Evolutionary conservation across 2,888 invertebrate genomes (phyloP), one percentile per base, ranked within the genome.

Genomic region (Ochropacha duplaris): DNA sequence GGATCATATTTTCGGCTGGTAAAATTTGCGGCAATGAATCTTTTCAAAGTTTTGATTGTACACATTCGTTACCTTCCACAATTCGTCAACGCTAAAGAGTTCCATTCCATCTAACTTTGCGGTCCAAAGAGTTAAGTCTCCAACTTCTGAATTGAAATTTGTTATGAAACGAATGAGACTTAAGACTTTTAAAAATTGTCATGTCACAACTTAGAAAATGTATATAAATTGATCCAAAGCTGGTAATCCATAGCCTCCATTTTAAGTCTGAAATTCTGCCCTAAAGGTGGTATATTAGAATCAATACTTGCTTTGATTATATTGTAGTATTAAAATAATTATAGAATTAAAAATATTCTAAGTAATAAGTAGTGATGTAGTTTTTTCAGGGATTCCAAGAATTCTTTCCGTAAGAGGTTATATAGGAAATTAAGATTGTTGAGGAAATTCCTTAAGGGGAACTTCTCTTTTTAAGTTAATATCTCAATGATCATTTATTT

Each of bases 1-100:
- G 79, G 79, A 84, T 84, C 83, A 86, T 87, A 86, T 86, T 87
- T 89, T 86, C 80, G 78, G 75, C 59, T 68, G 60, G 75, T 74
- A 74, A 83, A 85, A 86, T 86, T 86, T 83, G 80, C 74, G 81
- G 86, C 86, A 83, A 88, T 90, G 86, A 89, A 89, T 89, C 88
- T 90, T 82, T 83, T 73, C 83, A 76, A 90, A 90, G 88, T 90
- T 90, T 87, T 89, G 88, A 90, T 89, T 88, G 85, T 86, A 85
- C 85, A 86, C 87, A 90, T 90, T 88, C 84, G 87, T 89, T 86
- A 88, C 84, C 76, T 78, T 72, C 75, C 75, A 74, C 81, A 77
- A 86, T 87, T 84, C 85, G 85, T 88, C 88, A 87, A 78, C 83
- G 80, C 73, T 79, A 81, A 83, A 78, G 82, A 83, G 81, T 79